Base-by-base conservation (phyloP, 2,113 vertebrate genomes). In the Platysteira castanea region DNA sequence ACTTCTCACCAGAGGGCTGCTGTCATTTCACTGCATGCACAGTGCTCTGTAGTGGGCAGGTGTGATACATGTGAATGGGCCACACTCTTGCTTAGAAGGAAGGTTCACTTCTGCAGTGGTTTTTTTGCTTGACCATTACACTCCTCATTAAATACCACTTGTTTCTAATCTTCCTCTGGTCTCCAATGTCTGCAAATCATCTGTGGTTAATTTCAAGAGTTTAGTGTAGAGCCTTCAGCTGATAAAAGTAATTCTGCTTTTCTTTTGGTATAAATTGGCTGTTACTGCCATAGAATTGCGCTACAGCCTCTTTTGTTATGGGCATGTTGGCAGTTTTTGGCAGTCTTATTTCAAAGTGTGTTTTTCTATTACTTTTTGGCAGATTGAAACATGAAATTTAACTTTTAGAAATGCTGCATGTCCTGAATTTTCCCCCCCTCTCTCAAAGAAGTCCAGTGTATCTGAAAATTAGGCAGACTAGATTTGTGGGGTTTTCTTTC, bases 1-100 rank as follows among this genome's bases (percentile, higher is more conserved):
- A 24, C 23, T 60, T 86, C 37, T 69, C 9, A 26, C 22, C 11
- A 18, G 47, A 60, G 68, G 44, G 41, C 28, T 70, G n/a, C 46
- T 6, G 8, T 19, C 1, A 0, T 80, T 52, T 60, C 53, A 28
- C 35, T 39, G 50, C 0, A 0, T 16, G 16, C n/a, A 31, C 59
- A 12, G 30, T 13, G 16, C 35, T 30, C 44, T 54, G 18, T 13
- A 50, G 13, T 8, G 39, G 67, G 13, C 11, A 8, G 5, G 23
- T 1, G 2, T 42, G 42, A 23, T 20, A 18, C 2, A 0, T 53
- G 24, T n/a, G n/a, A 60, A 39, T 27, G 44, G 33, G 57, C 24
- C n/a, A 54, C 41, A 2, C 31, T 60, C 0, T 30, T 59, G 27
- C 44, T 52, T 50, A 10, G 44, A 61, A 61, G 23, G 31, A 80